A percentile compares a stretch with the other conserved stretches of the same genome.
phyloP scores from a whole-genome alignment of 2,888 invertebrate genomes.

The Eupithecia subumbrata region DNA sequence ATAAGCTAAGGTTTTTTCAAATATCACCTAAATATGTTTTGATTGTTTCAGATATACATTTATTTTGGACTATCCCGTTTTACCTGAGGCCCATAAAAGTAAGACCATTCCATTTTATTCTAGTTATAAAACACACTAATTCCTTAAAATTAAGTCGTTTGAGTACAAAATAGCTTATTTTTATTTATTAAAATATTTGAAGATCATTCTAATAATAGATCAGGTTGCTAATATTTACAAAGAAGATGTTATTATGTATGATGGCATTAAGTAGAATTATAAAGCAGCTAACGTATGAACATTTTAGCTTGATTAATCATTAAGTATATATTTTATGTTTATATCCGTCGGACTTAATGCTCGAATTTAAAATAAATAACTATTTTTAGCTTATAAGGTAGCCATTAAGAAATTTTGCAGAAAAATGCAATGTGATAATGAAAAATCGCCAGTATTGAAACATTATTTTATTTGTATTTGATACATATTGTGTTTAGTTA shows the following conservation, averaged over 20 bases:
- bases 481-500: background rate
- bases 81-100: conserved; percentile 61
- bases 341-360: background rate
- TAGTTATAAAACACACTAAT: conserved; percentile 19
- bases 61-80: conserved; percentile 44
- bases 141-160: background rate
- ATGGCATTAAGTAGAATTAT: background rate
- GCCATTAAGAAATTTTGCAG: background rate
- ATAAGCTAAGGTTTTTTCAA: background rate
- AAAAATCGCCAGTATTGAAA: conserved; percentile 35
- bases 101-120: conserved; percentile 65
- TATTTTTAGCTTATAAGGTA: background rate
- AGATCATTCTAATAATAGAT: background rate
- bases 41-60: conserved; percentile 75
- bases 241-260: no score
- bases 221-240: background rate
- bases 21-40: conserved; percentile 32
- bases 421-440: conserved; percentile 24
- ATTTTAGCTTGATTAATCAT: background rate
- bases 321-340: background rate
- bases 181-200: background rate
- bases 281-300: background rate
- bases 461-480: conserved; percentile 1
- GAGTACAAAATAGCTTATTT: conserved; percentile 12
- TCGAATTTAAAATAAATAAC: background rate